phyloP scores from a whole-genome alignment of 2,888 invertebrate genomes.

The Leptopterna dolabrata region DNA sequence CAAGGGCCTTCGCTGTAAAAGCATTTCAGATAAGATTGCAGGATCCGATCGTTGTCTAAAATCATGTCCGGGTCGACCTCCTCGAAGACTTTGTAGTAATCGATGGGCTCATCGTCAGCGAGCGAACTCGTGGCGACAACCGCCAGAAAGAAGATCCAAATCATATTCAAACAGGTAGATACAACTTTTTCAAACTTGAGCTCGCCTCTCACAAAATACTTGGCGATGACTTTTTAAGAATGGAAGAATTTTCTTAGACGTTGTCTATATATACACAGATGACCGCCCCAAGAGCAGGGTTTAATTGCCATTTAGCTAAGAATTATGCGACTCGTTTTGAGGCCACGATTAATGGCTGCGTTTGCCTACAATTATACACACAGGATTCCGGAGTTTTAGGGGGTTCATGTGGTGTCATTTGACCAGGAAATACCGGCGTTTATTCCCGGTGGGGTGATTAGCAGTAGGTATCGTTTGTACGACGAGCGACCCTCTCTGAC shows the following conservation, averaged over 20 bases:
- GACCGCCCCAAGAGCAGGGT: too few species aligned
- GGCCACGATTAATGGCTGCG: not conserved
- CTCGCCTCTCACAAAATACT: too few species aligned
- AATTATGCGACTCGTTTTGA: too few species aligned
- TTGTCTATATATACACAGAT: not conserved
- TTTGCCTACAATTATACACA: not conserved
- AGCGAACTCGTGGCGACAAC: not conserved
- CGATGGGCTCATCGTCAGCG: not conserved
- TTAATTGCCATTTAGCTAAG: too few species aligned
- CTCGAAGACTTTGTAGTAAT: conserved; percentile 46
- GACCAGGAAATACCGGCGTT: too few species aligned
- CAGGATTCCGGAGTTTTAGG: not conserved
- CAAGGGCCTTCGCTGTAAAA: conserved; percentile 50
- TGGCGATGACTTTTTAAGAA: too few species aligned
- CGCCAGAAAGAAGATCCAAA: not conserved
- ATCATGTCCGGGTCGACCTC: conserved; percentile 51
- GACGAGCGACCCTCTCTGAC: too few species aligned
- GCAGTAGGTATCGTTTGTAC: too few species aligned
- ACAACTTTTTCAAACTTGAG: too few species aligned
- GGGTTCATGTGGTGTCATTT: not conserved
- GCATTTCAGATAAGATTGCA: conserved; percentile 38
- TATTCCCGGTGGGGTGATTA: too few species aligned
- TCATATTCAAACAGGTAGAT: not conserved
- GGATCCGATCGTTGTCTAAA: conserved; percentile 51
- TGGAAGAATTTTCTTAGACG: not conserved